Evolutionary conservation across 2,113 vertebrate genomes (phyloP), one percentile per base, ranked within the genome.

Genomic region (Cebus imitator): DNA sequence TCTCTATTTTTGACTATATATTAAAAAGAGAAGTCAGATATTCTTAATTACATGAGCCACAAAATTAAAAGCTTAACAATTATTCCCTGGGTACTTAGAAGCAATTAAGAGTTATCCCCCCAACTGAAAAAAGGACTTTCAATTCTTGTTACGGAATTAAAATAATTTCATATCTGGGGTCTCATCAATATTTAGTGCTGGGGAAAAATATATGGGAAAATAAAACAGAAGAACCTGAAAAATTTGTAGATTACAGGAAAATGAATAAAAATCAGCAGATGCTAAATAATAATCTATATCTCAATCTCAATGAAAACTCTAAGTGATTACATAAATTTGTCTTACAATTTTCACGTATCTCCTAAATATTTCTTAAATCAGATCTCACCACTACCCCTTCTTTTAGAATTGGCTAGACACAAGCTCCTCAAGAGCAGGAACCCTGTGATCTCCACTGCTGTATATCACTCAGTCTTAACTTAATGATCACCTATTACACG

Each of bases 241-340:
- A 82, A 37, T 37, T 0, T 43, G 9, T 55, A 90, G 84, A 92
- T 61, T 86, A 45, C 7, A 93, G 1, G 10, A 78, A 79, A 79
- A 57, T 50, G 12, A 32, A 58, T 32, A 96, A 97, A 95, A 97
- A 68, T 4, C 2, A 94, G 82, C 35, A 94, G 16, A 89, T 73
- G 61, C 17, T 21, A 14, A 25, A 92, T 66, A 84, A 83, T 37
- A 40, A 95, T 80, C 37, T 64, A 87, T 70, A 95, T 52, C 13
- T 89, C 61, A 97, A 95, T 30, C 18, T 76, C 27, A 75, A 96
- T 48, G 81, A 91, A 97, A 97, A 88, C 61, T 48, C 4, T 79
- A 95, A 91, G 57, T 86, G 66, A 93, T 91, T 96, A 93, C 81
- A 90, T 72, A 75, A 95, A 94, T 92, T 92, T 78, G 84, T 37